phyloP scores from a whole-genome alignment of 2,888 invertebrate genomes.

The Cheilosia urbana region DNA sequence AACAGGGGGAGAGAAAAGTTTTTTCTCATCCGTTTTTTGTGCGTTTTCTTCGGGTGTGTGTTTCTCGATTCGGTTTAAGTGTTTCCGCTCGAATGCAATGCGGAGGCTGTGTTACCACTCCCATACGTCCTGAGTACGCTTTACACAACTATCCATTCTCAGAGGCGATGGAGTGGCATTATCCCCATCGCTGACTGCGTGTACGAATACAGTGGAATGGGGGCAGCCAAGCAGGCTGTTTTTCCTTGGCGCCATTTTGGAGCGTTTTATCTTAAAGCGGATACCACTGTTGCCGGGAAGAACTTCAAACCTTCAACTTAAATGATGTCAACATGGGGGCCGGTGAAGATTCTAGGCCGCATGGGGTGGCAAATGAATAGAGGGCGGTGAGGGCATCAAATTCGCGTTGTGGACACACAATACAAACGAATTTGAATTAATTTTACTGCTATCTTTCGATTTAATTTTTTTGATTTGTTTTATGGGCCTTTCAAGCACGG shows the following conservation, averaged over 20 bases:
- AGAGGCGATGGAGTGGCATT: constrained; percentile 40
- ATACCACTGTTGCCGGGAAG: neutral
- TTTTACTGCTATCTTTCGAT: constrained; percentile 50
- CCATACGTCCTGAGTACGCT: neutral
- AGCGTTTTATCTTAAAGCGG: constrained; percentile 20
- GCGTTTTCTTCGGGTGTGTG: neutral
- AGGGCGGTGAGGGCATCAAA: neutral
- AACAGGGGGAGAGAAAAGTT: neutral
- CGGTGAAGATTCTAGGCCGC: neutral
- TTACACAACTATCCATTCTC: constrained; percentile 21
- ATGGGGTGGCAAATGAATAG: neutral
- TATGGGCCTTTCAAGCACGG: constrained; percentile 26
- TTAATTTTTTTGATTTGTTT: constrained; percentile 56
- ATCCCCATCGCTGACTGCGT: neutral
- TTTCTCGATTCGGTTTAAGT: constrained; percentile 16
- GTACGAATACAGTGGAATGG: neutral
- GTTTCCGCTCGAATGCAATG: constrained; percentile 41
- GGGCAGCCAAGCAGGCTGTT: constrained; percentile 4
- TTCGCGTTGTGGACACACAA: constrained; percentile 10
- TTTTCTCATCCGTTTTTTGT: constrained; percentile 12
- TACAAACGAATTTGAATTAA: constrained; percentile 53
- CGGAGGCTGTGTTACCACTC: constrained; percentile 32
- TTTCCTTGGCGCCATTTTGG: constrained; percentile 41
- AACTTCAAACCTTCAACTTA: constrained; percentile 1
- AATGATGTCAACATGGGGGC: constrained; percentile 31